A percentile compares a stretch with the other conserved stretches of the same genome.
phyloP scores from a whole-genome alignment of 2,888 invertebrate species.

The Acronicta leporina region DNA sequence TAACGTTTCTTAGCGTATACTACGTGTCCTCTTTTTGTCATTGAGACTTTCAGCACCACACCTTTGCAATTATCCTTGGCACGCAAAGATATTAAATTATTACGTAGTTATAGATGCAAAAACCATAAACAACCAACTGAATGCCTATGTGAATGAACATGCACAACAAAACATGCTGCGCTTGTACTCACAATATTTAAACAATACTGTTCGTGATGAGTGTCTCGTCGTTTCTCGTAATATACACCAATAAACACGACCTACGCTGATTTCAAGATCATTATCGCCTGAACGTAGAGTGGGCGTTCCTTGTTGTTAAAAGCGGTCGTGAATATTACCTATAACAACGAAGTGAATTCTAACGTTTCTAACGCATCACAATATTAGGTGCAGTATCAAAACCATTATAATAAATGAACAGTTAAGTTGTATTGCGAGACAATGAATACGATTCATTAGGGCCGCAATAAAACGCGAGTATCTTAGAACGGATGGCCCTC shows the following conservation, averaged over 20 bases:
- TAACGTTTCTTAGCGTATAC: constrained; percentile 33
- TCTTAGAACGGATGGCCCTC: constrained; percentile 64
- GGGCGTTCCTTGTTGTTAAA: constrained; percentile 76
- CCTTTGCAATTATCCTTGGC: constrained; percentile 65
- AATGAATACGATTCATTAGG: constrained; percentile 81
- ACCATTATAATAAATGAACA: constrained; percentile 75
- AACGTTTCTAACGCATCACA: constrained; percentile 62
- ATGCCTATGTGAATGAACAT: constrained; percentile 22
- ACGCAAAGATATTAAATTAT: constrained; percentile 50
- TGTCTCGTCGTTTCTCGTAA: constrained; percentile 44
- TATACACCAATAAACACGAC: constrained; percentile 79
- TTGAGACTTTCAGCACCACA: constrained; percentile 55
- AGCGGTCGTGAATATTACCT: constrained; percentile 81
- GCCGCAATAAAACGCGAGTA: constrained; percentile 73
- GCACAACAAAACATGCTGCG: constrained; percentile 46
- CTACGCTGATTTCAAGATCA: constrained; percentile 85
- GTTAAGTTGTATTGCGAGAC: constrained; percentile 76
- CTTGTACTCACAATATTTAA: constrained; percentile 49
- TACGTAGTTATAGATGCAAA: constrained; percentile 29
- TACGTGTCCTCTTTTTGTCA: constrained; percentile 58
- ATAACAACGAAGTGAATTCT: constrained; percentile 71
- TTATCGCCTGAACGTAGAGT: constrained; percentile 77
- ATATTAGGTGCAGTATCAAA: constrained; percentile 69
- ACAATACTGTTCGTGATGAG: constrained; percentile 62
- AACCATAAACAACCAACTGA: constrained; percentile 34